These are phyloP conservation scores for Amphipoea lucens DNA, from an alignment of 2,888 invertebrate species.

Conservation along the genomic window DNA sequence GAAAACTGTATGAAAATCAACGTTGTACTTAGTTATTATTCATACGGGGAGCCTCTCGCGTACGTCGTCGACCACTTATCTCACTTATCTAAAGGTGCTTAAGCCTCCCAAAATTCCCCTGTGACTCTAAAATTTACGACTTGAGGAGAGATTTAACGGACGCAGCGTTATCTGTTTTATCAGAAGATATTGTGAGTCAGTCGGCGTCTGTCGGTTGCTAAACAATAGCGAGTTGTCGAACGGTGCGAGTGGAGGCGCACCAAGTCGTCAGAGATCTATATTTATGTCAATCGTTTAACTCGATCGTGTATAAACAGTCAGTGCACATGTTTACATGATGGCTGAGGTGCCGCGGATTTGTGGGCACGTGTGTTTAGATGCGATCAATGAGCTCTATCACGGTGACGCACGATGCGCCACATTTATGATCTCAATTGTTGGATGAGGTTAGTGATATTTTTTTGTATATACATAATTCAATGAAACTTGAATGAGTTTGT, in stretches of 20 bases:
- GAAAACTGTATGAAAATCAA: constrained; percentile 44
- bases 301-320: constrained; percentile 64
- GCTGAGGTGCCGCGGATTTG: constrained; percentile 59
- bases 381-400: constrained; percentile 73
- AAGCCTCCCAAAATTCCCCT: constrained; percentile 88
- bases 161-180: constrained; percentile 86
- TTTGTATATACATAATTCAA: constrained; percentile 26
- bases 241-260: constrained; percentile 45
- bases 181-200: constrained; percentile 84
- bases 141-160: constrained; percentile 86
- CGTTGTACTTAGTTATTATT: constrained; percentile 69
- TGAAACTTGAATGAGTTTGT: constrained; percentile 43
- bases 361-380: constrained; percentile 68
- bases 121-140: constrained; percentile 88
- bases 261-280: constrained; percentile 60
- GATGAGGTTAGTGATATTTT: constrained; percentile 79
- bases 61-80: constrained; percentile 82
- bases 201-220: constrained; percentile 76
- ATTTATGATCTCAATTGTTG: constrained; percentile 65
- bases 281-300: constrained; percentile 69
- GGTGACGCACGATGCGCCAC: constrained; percentile 69
- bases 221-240: constrained; percentile 77
- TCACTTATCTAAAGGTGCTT: constrained; percentile 89
- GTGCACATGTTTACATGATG: constrained; percentile 68
- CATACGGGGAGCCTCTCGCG: constrained; percentile 79